phyloP scores from a whole-genome alignment of 2,888 invertebrate genomes.

The Cabera pusaria region DNA sequence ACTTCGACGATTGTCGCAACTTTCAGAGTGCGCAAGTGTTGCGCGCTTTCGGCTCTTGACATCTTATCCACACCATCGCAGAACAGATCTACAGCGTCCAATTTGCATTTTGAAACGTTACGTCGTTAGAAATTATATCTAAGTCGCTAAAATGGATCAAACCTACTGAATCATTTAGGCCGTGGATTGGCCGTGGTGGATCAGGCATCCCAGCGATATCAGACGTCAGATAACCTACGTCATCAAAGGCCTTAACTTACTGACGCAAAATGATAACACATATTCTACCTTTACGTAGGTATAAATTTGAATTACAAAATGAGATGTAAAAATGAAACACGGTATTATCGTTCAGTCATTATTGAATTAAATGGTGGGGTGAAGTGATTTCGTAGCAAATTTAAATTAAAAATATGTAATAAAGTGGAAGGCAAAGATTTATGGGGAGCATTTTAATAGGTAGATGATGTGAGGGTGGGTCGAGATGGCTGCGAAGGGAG shows the following conservation, averaged over 20 bases:
- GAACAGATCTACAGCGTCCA: too few relatives aligned
- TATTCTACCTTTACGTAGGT: constrained; percentile 11
- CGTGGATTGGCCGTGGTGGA: constrained; percentile 18
- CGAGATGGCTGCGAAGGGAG: constrained; percentile 31
- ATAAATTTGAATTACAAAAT: constrained; percentile 5
- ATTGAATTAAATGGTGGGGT: constrained; percentile 2
- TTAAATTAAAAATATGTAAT: constrained; percentile 25
- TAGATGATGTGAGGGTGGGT: constrained; percentile 31
- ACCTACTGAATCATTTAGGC: constrained; percentile 19
- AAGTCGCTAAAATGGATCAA: constrained; percentile 12
- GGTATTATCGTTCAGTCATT: too few relatives aligned
- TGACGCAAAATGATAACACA: constrained; percentile 21
- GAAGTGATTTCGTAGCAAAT: constrained; percentile 6
- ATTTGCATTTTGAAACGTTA: too few relatives aligned
- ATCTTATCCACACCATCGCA: constrained; percentile 2
- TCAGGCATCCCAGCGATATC: constrained; percentile 15
- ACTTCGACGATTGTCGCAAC: constrained; percentile 43
- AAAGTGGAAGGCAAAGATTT: constrained; percentile 28
- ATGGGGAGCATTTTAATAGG: constrained; percentile 31
- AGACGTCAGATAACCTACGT: constrained; percentile 17
- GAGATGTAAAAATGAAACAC: background rate
- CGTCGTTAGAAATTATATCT: too few relatives aligned
- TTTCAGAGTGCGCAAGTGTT: constrained; percentile 29
- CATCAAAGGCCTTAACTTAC: constrained; percentile 25
- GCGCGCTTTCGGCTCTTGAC: constrained; percentile 12